Base-by-base conservation (phyloP, 2,888 invertebrate species). In the Anoncus sp. region DNA sequence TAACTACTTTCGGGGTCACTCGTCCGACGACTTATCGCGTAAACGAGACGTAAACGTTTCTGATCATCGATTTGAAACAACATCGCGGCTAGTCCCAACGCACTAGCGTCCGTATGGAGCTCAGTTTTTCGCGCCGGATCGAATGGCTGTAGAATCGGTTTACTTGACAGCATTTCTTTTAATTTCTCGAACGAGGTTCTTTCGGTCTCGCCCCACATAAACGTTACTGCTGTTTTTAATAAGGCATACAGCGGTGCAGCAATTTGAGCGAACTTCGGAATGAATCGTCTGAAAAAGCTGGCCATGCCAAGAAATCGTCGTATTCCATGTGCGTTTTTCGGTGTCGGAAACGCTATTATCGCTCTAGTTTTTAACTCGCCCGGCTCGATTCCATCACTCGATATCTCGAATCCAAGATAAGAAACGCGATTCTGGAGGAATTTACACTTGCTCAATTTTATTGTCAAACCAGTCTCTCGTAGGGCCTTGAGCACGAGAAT, bases 401-500 rank as follows among this genome's bases (percentile, higher is more conserved):
- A 20, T 10, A 57, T 57, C 7, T 20, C 22, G 38, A 18, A 38
- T 1, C 88, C 88, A 12, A 88, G 72, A 51, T 83, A 86, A 14
- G 80, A 69, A 0, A 88, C 75, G 47, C 77, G 40, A n/a, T n/a
- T n/a, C 14, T 75, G 57, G 1, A 80, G 83, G 74, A 89, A 86
- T 10, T 76, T 55, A 59, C 86, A 87, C 73, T 89, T 88, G 0
- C 18, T 59, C 1, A 85, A 57, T 47, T 87, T 87, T 3, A 90
- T 55, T 0, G 85, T 88, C 14, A 88, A 65, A 0, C 83, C 79
- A 0, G 84, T 84, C 10, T 78, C 47, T 10, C 76, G 47, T 3
- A 87, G 57, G 4, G 80, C 81, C 18, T 83, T 66, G 0, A 88
- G 49, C 1, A 84, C 80, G 40, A 55, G 31, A 22, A 65, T 45